Evolutionary conservation across 1,140 invertebrate species (phyloP), one percentile per base, ranked within the genome.

Genomic region (Lepidurus apus): DNA sequence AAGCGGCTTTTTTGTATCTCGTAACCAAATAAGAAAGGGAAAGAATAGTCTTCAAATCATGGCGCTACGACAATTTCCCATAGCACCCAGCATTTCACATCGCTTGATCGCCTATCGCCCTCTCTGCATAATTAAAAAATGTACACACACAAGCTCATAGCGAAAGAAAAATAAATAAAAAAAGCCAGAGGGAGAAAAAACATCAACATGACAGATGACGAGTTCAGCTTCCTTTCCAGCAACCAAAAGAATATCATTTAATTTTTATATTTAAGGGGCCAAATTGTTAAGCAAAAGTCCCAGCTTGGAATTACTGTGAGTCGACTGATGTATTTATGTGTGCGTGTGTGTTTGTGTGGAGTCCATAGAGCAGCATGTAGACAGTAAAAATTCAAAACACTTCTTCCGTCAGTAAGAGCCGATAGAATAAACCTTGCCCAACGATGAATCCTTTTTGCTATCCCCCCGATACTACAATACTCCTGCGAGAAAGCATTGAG

Each of bases 1-100:
- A 65, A 65, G 53, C 53, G 53, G 53, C 53, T 65, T 65, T 65
- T 65, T 65, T 65, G 21, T 65, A 65, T 65, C 53, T 65, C 53
- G 53, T 65, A 65, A 65, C 53, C 53, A 65, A 21, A 65, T 65
- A 65, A 65, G 53, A 65, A 9, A 21, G n/a, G 53, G 53, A 17
- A 65, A 65, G 53, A 65, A 65, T 17, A 65, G 53, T 9, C 53
- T 65, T 65, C 53, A 65, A 65, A 65, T 8, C 53, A 21, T 65
- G 53, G 53, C 53, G 21, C 53, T 65, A 21, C 53, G 53, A 21
- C 53, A 65, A 65, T 65, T 65, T 65, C 53, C 53, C 53, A 65
- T 65, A 9, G 53, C 53, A 65, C 53, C 53, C 53, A 13, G 53
- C 53, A 65, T 65, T 65, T 65, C 53, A 21, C 53, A 65, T 65